Percentiles rank a stretch among this genome's conserved stretches.
Evolutionary conservation across 2,113 vertebrate species (phyloP).

Genomic region (Melanerpes aurifrons): DNA sequence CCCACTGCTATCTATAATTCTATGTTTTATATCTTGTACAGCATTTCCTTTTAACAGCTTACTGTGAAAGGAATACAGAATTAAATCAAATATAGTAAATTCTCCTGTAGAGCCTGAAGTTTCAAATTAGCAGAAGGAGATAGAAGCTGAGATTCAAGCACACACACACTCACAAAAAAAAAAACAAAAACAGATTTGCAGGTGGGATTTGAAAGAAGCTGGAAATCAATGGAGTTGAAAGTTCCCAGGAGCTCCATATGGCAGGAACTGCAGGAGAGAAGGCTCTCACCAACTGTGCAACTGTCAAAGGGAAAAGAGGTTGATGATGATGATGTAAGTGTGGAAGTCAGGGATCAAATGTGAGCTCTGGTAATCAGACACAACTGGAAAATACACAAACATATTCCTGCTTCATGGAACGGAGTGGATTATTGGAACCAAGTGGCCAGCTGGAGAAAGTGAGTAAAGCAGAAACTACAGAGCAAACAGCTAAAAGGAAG

Average conservation of each 20-base stretch:
- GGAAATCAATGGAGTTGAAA: constrained; percentile 61
- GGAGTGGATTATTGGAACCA: not conserved
- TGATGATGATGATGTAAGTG: not conserved
- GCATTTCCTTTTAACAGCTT: not conserved
- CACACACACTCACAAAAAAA: not conserved
- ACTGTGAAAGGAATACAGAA: not conserved
- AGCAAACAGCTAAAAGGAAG: not conserved
- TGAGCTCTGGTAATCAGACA: constrained; percentile 36
- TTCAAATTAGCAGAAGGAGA: constrained; percentile 34
- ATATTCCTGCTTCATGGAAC: not conserved
- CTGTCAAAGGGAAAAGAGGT: constrained; percentile 19
- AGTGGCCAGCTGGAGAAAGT: constrained; percentile 53
- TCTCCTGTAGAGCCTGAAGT: not conserved
- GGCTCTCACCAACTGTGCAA: constrained; percentile 43
- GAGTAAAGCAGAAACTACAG: not conserved
- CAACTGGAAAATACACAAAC: constrained; percentile 50
- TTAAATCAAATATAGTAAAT: not conserved
- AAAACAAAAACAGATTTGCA: constrained; percentile 46
- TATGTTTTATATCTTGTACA: not conserved
- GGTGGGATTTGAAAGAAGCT: constrained; percentile 66
- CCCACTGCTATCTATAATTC: no score
- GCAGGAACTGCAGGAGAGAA: constrained; percentile 33
- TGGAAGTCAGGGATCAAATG: constrained; percentile 17
- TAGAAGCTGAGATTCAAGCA: constrained; percentile 21
- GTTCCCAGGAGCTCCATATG: constrained; percentile 63